Percentiles rank a stretch among this genome's conserved stretches.
phyloP scores from a whole-genome alignment of 2,797 vertebrate genomes.

The Hemitrygon akajei region DNA sequence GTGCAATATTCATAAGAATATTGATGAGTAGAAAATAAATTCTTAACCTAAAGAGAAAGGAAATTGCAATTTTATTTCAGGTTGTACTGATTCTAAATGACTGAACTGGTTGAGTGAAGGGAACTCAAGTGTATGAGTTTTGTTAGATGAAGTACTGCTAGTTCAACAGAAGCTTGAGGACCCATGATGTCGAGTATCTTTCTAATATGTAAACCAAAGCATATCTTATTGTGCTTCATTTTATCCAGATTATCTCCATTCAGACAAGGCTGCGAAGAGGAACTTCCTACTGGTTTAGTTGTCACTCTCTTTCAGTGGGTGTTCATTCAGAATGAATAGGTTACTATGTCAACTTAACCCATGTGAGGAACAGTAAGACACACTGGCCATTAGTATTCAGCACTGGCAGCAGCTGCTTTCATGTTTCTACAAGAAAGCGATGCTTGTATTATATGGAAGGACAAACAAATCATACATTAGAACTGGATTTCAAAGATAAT shows the following conservation, averaged over 20 bases:
- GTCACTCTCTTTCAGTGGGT: not conserved
- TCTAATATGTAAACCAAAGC: not conserved
- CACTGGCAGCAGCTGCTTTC: not conserved
- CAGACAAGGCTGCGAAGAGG: not conserved
- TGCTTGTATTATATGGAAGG: not conserved
- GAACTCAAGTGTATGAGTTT: not conserved
- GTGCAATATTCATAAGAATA: not conserved
- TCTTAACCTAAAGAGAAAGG: not conserved
- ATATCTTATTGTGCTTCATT: not conserved
- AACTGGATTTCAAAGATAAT: not conserved
- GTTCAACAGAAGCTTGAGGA: not conserved
- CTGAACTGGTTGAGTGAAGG: not conserved
- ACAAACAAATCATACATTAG: not conserved
- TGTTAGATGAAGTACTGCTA: not conserved
- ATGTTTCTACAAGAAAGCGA: not conserved
- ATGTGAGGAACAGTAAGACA: slow-evolving; percentile 7
- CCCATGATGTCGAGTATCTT: not conserved
- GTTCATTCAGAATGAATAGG: not conserved
- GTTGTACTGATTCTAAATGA: not conserved
- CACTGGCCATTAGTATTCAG: slow-evolving; percentile 22
- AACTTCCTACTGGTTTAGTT: not conserved
- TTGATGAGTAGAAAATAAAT: not conserved
- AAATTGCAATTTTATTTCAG: not conserved
- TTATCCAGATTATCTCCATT: not conserved
- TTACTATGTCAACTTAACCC: slow-evolving; percentile 32